Conservation (phyloP, 2,888 invertebrate genomes). For the Entomobrya multifasciata region DNA sequence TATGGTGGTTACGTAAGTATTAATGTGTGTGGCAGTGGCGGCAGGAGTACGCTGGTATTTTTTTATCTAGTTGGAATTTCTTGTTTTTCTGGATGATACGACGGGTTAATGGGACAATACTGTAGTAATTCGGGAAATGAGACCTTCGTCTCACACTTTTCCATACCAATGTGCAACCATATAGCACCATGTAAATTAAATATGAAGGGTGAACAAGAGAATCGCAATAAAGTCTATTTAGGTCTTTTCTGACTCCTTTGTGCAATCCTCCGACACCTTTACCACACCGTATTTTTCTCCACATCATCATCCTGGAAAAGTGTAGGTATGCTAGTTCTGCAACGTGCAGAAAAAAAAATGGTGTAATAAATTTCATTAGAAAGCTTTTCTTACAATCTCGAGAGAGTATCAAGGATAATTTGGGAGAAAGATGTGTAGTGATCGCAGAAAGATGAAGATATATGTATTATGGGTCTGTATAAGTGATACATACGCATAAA, state of each 20-base stretch:
- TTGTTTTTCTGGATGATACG: too few species aligned
- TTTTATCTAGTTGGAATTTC: not conserved
- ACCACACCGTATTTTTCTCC: not conserved
- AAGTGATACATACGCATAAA: too few species aligned
- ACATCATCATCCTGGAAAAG: not conserved
- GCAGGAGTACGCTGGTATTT: not conserved
- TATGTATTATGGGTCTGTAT: not conserved
- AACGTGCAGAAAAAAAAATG: not conserved
- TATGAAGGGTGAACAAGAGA: constrained; percentile 43
- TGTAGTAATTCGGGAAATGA: constrained; percentile 29
- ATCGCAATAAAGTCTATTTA: constrained; percentile 37
- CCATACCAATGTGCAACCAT: too few species aligned
- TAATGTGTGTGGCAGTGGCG: too few species aligned
- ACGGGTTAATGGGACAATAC: constrained; percentile 1
- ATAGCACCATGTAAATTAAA: constrained; percentile 48
- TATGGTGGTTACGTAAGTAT: not conserved
- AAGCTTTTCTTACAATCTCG: not conserved
- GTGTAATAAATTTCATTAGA: not conserved
- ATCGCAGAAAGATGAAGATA: constrained; percentile 30
- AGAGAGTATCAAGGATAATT: constrained; percentile 1
- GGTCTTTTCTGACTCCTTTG: not conserved
- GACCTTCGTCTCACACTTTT: too few species aligned
- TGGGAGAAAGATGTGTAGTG: not conserved
- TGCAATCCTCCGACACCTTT: not conserved
- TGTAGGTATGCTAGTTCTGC: not conserved